Evolutionary conservation across 2,113 vertebrate genomes (phyloP), one percentile per base, ranked within the genome.

Genomic region (Mormyrus iriodes): DNA sequence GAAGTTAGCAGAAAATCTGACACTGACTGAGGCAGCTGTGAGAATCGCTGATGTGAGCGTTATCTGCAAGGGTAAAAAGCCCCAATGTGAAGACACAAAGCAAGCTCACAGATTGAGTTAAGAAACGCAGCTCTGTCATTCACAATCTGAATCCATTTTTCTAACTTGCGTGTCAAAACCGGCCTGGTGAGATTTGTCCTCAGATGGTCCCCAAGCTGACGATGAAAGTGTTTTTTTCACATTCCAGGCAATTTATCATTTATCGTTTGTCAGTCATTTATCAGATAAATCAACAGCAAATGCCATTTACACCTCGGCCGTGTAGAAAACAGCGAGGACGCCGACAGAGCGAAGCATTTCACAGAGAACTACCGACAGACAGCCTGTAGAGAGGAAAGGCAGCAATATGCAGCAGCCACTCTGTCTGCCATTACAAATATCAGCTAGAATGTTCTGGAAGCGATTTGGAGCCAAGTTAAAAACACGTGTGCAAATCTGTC

Each of bases 241-340:
- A 79, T 79, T 35, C 73, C 73, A 79, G 73, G 4, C 69, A 76
- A 39, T 79, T 79, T 79, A 79, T 42, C 73, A 79, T 42, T 42
- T 79, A 76, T 76, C 69, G 39, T 76, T 39, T 1, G 2, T 79
- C 35, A 79, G 35, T 79, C 73, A 42, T 42, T 42, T 79, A 79
- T 79, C 82, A 84, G 42, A 84, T 48, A 84, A 84, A 84, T 84
- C 8, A 15, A 79, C n/a, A 84, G 46, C 82, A 44, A 46, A 84
- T 4, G 82, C 44, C 44, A n/a, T n/a, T 84, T 44, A 46, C 44
- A n/a, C 44, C 73, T 79, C 35, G 1, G 73, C 73, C 35, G 15
- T n/a, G 21, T 42, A 48, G 24, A 48, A 48, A 9, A 24, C 82
- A 48, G 82, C 42, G 24, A 24, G 15, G 44, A 24, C 82, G n/a